Conservation (phyloP, 2,113 vertebrate species). For the Tachuris rubrigastra region DNA sequence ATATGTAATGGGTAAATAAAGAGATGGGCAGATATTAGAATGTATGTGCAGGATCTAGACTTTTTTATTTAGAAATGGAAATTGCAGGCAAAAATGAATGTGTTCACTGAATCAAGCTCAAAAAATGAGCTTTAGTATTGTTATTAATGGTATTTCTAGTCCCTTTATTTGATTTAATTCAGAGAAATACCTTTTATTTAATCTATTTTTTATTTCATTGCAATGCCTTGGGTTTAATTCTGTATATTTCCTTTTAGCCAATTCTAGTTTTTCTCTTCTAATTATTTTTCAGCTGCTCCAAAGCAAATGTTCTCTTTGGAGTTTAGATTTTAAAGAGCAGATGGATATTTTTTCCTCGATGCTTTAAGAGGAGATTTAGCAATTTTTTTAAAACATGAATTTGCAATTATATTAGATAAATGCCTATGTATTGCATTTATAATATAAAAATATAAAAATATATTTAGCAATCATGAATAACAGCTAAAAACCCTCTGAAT, state of each 20-base stretch:
- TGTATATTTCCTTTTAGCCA: background rate
- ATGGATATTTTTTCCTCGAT: background rate
- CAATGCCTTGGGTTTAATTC: background rate
- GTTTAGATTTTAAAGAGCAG: constrained; percentile 13
- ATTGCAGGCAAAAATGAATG: background rate
- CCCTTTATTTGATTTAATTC: background rate
- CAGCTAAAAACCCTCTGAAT: background rate
- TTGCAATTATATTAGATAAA: background rate
- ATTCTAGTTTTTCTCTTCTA: background rate
- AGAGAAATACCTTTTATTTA: background rate
- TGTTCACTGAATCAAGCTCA: background rate
- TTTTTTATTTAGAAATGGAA: constrained; percentile 3
- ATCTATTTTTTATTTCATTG: background rate
- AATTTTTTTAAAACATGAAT: background rate
- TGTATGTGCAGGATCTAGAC: background rate
- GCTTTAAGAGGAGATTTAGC: background rate
- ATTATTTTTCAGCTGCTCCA: constrained; percentile 21
- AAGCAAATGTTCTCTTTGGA: constrained; percentile 18
- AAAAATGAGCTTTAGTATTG: background rate
- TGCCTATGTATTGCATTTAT: background rate
- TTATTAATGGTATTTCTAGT: background rate
- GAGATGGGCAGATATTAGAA: background rate
- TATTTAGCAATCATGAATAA: background rate
- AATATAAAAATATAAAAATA: background rate
- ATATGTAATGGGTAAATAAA: background rate